phyloP scores from a whole-genome alignment of 2,888 invertebrate genomes.

The Ichneumoninae sp. region DNA sequence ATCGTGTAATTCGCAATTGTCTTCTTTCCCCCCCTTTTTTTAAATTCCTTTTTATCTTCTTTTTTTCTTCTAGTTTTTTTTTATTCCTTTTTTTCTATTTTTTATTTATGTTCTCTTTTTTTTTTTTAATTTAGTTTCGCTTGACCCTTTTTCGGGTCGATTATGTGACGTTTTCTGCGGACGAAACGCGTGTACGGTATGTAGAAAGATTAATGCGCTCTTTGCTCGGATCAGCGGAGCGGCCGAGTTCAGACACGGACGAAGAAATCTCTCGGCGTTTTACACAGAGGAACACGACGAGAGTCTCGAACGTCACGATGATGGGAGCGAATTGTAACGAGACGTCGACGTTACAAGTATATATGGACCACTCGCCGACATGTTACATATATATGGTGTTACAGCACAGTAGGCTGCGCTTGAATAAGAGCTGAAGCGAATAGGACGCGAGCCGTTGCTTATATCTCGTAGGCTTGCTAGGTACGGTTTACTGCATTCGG shows the following conservation, averaged over 20 bases:
- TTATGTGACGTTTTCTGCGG: neutral
- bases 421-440: constrained; percentile 46
- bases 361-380: constrained; percentile 31
- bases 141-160: neutral
- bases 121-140: neutral
- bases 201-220: neutral
- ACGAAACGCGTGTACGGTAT: neutral
- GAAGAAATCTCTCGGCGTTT: constrained; percentile 49
- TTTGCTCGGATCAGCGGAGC: constrained; percentile 12
- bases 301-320: constrained; percentile 42
- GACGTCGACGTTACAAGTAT: constrained; percentile 52
- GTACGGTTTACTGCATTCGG: neutral
- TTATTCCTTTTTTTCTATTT: neutral
- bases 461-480: neutral
- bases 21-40: neutral
- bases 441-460: constrained; percentile 33
- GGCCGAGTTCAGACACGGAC: constrained; percentile 43
- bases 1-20: neutral
- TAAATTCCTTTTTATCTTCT: neutral
- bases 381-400: constrained; percentile 7
- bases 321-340: constrained; percentile 50
- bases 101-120: neutral
- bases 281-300: constrained; percentile 28
- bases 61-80: neutral
- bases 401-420: constrained; percentile 9